These are phyloP conservation scores for Microctonus hyperodae DNA, from an alignment of 2,888 invertebrate species.

Conservation along the genomic window DNA sequence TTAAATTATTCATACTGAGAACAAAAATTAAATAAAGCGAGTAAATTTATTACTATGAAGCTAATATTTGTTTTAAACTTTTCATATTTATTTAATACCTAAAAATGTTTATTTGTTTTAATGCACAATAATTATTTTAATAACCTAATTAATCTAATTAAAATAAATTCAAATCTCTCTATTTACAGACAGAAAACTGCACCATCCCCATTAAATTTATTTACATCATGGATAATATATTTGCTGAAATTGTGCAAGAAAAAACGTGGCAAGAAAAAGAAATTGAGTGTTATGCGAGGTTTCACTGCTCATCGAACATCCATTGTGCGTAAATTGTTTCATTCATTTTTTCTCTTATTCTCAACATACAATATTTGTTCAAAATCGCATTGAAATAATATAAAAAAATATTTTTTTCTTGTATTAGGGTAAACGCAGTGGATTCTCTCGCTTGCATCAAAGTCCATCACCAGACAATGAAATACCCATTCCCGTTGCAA, in stretches of 20 bases:
- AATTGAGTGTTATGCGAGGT: slow-evolving; percentile 45
- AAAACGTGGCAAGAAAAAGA: slow-evolving; percentile 56
- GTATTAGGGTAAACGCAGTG: slow-evolving; percentile 22
- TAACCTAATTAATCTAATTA: too few relatives aligned
- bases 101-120: too few relatives aligned
- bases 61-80: too few relatives aligned
- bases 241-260: slow-evolving; percentile 61
- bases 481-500: slow-evolving; percentile 50
- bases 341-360: not conserved
- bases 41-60: too few relatives aligned
- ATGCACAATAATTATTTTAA: too few relatives aligned
- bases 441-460: slow-evolving; percentile 50
- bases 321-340: not conserved
- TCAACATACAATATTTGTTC: too few relatives aligned
- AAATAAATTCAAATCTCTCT: too few relatives aligned
- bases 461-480: slow-evolving; percentile 57
- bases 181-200: slow-evolving; percentile 70
- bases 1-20: too few relatives aligned
- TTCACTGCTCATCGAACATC: slow-evolving; percentile 35
- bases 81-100: too few relatives aligned
- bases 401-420: slow-evolving; percentile 9
- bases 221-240: slow-evolving; percentile 68
- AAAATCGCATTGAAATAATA: not conserved
- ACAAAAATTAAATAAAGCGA: too few relatives aligned
- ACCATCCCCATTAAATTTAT: slow-evolving; percentile 74